A percentile compares a stretch with the other conserved stretches of the same genome.
Evolutionary conservation across 1,140 invertebrate species (phyloP).

Genomic region (Lanistes nyassanus): DNA sequence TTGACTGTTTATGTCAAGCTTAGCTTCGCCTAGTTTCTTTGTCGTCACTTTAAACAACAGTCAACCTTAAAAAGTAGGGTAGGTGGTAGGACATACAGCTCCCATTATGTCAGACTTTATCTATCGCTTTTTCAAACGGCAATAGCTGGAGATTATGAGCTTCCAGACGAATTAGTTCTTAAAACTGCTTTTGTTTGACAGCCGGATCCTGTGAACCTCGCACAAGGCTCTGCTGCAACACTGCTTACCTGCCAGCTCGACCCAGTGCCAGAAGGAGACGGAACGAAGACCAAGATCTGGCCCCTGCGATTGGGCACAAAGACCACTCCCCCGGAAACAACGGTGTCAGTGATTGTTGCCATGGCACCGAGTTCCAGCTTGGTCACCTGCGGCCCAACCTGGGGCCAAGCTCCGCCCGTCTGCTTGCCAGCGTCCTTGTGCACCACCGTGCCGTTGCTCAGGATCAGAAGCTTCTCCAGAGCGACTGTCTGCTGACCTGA

Average conservation of each 20-base stretch:
- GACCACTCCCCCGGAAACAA: conserved; percentile 20
- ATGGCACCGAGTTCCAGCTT: conserved; percentile 1
- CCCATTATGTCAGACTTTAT: background rate
- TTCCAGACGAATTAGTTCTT: conserved; percentile 2
- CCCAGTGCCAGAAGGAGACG: background rate
- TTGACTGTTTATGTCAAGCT: too few relatives aligned
- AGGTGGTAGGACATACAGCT: conserved; percentile 6
- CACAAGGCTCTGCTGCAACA: background rate
- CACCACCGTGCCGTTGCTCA: conserved; percentile 18
- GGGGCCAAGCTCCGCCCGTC: conserved; percentile 7
- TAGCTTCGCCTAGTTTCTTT: too few relatives aligned
- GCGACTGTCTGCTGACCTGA: conserved; percentile 9
- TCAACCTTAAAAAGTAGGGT: too few relatives aligned
- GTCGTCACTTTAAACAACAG: too few relatives aligned
- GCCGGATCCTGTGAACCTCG: background rate
- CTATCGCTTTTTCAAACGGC: background rate
- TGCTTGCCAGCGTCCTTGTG: background rate
- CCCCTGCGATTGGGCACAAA: conserved; percentile 14
- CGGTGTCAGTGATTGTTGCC: conserved; percentile 1
- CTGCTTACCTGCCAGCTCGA: background rate
- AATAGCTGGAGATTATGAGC: background rate
- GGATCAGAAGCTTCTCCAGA: conserved; percentile 7
- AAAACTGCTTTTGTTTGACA: background rate
- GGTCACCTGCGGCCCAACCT: background rate
- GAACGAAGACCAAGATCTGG: conserved; percentile 3